Evolutionary conservation across 2,888 invertebrate genomes (phyloP).

Genomic region (Xanthorhoe designata): DNA sequence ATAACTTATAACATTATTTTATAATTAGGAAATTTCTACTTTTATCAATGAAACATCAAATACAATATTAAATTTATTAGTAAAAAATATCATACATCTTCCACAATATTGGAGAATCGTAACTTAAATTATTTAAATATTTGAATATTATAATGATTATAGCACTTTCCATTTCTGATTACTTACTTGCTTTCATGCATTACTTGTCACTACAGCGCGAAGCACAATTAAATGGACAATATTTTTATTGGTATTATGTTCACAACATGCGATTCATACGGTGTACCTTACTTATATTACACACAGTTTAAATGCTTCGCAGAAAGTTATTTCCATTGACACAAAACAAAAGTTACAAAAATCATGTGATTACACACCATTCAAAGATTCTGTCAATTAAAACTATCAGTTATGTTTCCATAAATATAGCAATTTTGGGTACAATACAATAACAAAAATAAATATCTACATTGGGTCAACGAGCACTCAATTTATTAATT

Average conservation of each 20-base stretch:
- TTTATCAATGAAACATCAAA: slow-evolving; percentile 69
- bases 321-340: slow-evolving; percentile 57
- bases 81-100: slow-evolving; percentile 86
- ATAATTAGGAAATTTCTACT: too few species aligned
- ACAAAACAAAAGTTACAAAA: slow-evolving; percentile 45
- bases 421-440: slow-evolving; percentile 73
- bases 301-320: slow-evolving; percentile 76
- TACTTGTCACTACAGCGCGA: slow-evolving; percentile 76
- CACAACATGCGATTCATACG: slow-evolving; percentile 55
- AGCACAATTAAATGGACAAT: slow-evolving; percentile 65
- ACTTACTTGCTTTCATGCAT: slow-evolving; percentile 75
- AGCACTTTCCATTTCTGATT: slow-evolving; percentile 78
- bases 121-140: slow-evolving; percentile 84
- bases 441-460: slow-evolving; percentile 85
- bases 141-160: slow-evolving; percentile 82
- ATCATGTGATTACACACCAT: slow-evolving; percentile 41
- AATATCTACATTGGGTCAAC: slow-evolving; percentile 84
- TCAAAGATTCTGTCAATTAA: slow-evolving; percentile 54
- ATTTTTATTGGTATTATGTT: slow-evolving; percentile 44
- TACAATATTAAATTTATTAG: slow-evolving; percentile 86
- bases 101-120: slow-evolving; percentile 85
- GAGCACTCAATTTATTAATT: slow-evolving; percentile 78
- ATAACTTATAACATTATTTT: too few species aligned
- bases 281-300: slow-evolving; percentile 62
- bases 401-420: slow-evolving; percentile 62